Evolutionary conservation across 1,140 invertebrate genomes (phyloP), one percentile per base, ranked within the genome.

Genomic region (Leptinotarsa texana): DNA sequence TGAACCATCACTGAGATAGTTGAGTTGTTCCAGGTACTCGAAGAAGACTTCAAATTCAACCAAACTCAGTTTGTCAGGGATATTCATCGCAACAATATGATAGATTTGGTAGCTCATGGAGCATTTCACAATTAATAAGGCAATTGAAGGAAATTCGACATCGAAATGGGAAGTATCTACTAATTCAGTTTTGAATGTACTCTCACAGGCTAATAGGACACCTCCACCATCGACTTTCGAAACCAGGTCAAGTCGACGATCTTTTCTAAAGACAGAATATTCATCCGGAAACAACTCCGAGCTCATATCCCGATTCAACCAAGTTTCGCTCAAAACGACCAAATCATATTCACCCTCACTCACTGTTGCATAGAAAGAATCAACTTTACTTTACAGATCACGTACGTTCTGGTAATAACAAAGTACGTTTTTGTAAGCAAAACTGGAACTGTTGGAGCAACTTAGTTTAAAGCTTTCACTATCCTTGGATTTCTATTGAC

Each of bases 351-450:
- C 67, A 13, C 18, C 48, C 17, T 42, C 27, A 69, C 13, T 17
- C 13, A 69, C 67, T 42, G 13, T 1, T 13, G 13, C 15, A 24
- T 42, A 69, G 48, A 69, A 69, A 17, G 3, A 17, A 13, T 13
- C 11, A 24, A 48, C 67, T 21, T 69, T 69, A 21, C 33, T 69
- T 47, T 21, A 1, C 4, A 69, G 4, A 42, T 33, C 67, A 42
- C 67, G n/a, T 17, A 69, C 67, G 67, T 69, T 69, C 78, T 86
- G 86, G 86, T 84, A 85, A 18, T 65, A n/a, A 18, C 63, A 65
- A 27, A 27, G 27, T 27, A 27, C 27, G 27, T 27, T 27, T 65
- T 65, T 65, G 18, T 27, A 65, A 65, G 3, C 13, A 21, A 27
- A 27, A 27, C 27, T 65, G 21, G 63, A 18, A n/a, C 15, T n/a